phyloP scores from a whole-genome alignment of 2,797 vertebrate species.

The Lithobates sylvaticus region DNA sequence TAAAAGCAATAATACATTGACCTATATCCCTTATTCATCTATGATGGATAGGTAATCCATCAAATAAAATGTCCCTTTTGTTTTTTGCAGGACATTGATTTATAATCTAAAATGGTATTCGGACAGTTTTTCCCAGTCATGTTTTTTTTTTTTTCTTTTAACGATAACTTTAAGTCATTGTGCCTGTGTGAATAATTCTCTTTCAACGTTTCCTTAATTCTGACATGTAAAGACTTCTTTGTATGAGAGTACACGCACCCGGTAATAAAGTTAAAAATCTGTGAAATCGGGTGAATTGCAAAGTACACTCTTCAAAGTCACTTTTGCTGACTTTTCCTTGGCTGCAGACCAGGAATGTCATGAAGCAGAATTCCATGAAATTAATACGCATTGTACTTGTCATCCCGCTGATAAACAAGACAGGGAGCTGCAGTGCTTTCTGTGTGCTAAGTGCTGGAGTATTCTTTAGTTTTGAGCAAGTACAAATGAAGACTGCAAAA shows the following conservation, averaged over 20 bases:
- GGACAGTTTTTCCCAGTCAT: neutral
- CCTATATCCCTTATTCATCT: neutral
- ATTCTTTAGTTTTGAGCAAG: neutral
- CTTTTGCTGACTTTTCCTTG: slow-evolving; percentile 20
- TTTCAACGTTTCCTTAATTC: neutral
- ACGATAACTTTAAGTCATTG: slow-evolving; percentile 1
- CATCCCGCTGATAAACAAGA: slow-evolving; percentile 13
- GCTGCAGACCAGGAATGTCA: slow-evolving; percentile 13
- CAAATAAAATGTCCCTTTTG: neutral
- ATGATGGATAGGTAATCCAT: neutral
- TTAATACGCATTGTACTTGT: neutral
- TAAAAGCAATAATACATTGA: no score
- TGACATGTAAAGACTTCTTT: neutral
- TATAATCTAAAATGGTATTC: neutral
- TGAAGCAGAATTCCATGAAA: slow-evolving; percentile 15
- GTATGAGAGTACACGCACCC: neutral
- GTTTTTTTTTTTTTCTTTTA: neutral
- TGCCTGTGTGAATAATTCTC: neutral
- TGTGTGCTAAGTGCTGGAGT: neutral
- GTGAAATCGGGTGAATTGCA: slow-evolving; percentile 5
- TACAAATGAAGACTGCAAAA: neutral
- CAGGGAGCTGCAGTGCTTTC: slow-evolving; percentile 9
- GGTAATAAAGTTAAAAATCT: slow-evolving; percentile 17
- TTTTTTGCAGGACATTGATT: neutral
- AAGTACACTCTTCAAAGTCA: slow-evolving; percentile 12